Evolutionary conservation across 2,797 vertebrate species (phyloP), one percentile per base, ranked within the genome.

Genomic region (Rhyacichthys aspro): DNA sequence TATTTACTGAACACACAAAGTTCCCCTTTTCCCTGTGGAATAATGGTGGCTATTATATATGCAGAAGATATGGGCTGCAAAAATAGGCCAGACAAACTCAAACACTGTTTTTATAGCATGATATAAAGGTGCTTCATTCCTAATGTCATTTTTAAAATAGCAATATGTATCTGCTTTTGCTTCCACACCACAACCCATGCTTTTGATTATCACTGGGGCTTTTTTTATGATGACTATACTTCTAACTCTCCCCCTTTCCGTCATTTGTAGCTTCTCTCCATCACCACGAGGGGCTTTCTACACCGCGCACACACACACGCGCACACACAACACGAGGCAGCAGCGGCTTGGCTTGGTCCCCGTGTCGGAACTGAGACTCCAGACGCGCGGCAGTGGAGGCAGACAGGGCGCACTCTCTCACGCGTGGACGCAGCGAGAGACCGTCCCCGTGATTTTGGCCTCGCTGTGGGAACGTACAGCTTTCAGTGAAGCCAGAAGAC

Each of bases 281-380:
- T 84, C 84, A 67, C 93, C 93, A 92, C 89, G 83, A 90, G 93
- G 87, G 93, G 93, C 90, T 91, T 89, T 87, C 79, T 81, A 77
- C 74, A 73, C 85, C 79, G 67, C 76, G 44, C 76, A 15, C 17
- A 50, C 48, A 18, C 48, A 33, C 48, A 33, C 47, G 16, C 48
- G 9, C 45, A 48, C 45, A 8, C 44, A 32, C 48, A 12, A 33
- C 48, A 50, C 17, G 80, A 69, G 63, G 78, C 33, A 76, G 68
- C 63, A 76, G 67, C 59, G 52, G 67, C 60, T 72, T 19, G 32
- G 49, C n/a, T 18, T 11, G 11, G 37, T 76, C 74, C 63, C 49
- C 64, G 67, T 70, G n/a, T 76, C 68, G 23, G 57, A 72, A 52
- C 74, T 66, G 79, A 84, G 82, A 70, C 83, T 83, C 81, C 81